Percentiles rank a stretch among this genome's conserved stretches.
Evolutionary conservation across 2,113 vertebrate genomes (phyloP).

Genomic region (Eupsittula cactorum): DNA sequence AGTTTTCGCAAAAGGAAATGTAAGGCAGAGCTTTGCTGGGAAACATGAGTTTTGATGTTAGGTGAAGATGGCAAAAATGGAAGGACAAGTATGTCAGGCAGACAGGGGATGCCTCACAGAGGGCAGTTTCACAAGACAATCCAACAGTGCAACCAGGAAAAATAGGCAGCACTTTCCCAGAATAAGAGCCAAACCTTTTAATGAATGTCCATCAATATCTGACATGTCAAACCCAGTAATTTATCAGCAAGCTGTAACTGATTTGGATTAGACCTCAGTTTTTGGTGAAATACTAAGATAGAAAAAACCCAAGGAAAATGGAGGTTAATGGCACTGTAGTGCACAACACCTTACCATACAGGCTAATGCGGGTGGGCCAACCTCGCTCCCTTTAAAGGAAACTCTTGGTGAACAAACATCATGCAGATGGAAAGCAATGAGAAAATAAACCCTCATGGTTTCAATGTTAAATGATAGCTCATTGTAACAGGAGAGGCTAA

Average conservation of each 20-base stretch:
- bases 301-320: not conserved
- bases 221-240: not conserved
- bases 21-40: not conserved
- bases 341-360: not conserved
- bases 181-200: not conserved
- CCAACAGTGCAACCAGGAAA: not conserved
- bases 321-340: not conserved
- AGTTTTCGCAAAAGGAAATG: not conserved
- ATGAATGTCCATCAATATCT: not conserved
- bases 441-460: not conserved
- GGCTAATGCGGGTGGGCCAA: not conserved
- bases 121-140: not conserved
- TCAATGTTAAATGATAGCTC: not conserved
- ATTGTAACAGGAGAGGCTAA: not conserved
- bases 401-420: not conserved
- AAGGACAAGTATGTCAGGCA: not conserved
- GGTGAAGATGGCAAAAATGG: not conserved
- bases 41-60: not conserved
- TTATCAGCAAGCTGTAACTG: not conserved
- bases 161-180: not conserved
- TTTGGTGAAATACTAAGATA: not conserved
- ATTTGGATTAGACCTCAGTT: not conserved
- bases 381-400: not conserved
- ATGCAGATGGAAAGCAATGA: not conserved
- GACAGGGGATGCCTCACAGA: not conserved